A percentile compares a stretch with the other conserved stretches of the same genome.
phyloP scores from a whole-genome alignment of 1,140 invertebrate genomes.

The Platorchestia sp. region DNA sequence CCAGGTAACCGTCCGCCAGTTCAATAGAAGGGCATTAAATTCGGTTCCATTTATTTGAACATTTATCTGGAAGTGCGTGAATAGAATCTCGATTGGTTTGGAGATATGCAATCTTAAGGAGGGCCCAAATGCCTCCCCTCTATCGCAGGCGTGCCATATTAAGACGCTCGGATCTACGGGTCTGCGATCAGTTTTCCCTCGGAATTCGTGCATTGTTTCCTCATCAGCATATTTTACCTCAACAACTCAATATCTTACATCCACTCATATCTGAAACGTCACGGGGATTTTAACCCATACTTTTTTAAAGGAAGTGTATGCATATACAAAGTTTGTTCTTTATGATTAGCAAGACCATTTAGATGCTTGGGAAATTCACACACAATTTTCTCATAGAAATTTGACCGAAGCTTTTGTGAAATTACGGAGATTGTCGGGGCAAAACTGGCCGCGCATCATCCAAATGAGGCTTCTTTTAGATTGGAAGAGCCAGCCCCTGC shows the following conservation, averaged over 20 bases:
- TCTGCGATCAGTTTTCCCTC: not conserved
- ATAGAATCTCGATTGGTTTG: not conserved
- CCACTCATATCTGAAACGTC: not conserved
- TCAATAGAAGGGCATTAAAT: not conserved
- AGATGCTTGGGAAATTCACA: too few relatives aligned
- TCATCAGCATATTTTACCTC: not conserved
- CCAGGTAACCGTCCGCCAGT: not conserved
- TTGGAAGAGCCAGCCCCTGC: too few relatives aligned
- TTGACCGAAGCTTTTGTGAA: too few relatives aligned
- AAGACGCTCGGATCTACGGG: not conserved
- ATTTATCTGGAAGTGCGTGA: not conserved
- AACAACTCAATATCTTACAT: not conserved
- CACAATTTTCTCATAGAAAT: too few relatives aligned
- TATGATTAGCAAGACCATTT: too few relatives aligned
- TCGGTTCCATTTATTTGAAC: constrained; percentile 1
- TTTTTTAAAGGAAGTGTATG: too few relatives aligned
- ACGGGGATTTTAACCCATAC: too few relatives aligned
- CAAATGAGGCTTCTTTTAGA: too few relatives aligned
- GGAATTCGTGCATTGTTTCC: not conserved
- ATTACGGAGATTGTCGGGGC: too few relatives aligned
- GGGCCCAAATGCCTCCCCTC: not conserved
- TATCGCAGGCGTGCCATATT: not conserved
- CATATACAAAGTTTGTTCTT: too few relatives aligned
- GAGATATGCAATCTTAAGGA: not conserved
- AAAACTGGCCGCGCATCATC: too few relatives aligned